A percentile compares a stretch with the other conserved stretches of the same genome.
These are phyloP conservation scores for Aulostomus chinensis DNA, from an alignment of 2,797 vertebrate species.

Conservation along the genomic window DNA sequence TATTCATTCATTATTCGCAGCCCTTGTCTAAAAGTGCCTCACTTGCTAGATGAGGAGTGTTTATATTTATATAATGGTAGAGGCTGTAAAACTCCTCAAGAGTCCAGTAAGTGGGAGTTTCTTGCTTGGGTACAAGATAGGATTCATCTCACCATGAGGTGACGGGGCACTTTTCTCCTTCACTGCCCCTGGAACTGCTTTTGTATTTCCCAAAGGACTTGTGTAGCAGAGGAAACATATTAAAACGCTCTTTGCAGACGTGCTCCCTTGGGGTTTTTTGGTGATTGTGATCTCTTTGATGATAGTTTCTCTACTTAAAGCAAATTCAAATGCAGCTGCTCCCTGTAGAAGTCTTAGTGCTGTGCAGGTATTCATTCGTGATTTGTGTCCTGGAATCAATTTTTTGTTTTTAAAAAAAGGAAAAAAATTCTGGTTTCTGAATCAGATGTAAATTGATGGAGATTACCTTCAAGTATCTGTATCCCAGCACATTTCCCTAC, in stretches of 20 bases:
- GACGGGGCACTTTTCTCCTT: slow-evolving; percentile 33
- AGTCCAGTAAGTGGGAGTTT: slow-evolving; percentile 30
- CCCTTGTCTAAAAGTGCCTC: slow-evolving; percentile 13
- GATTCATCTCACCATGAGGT: slow-evolving; percentile 12
- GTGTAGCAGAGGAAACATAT: background rate
- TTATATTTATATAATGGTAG: slow-evolving; percentile 53
- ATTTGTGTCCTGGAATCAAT: too few relatives aligned
- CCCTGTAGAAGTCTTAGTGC: too few relatives aligned
- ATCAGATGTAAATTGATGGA: background rate
- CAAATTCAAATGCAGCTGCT: too few relatives aligned
- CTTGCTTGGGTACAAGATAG: slow-evolving; percentile 13
- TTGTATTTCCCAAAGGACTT: slow-evolving; percentile 8
- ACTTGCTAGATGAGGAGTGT: slow-evolving; percentile 15
- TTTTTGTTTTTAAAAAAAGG: too few relatives aligned
- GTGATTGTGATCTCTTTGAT: background rate
- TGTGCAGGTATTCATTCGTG: too few relatives aligned
- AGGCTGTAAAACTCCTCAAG: slow-evolving; percentile 16
- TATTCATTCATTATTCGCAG: slow-evolving; percentile 51
- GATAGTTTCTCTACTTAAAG: background rate
- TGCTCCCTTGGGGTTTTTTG: background rate
- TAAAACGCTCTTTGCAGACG: slow-evolving; percentile 11
- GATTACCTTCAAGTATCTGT: background rate
- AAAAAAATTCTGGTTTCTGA: too few relatives aligned
- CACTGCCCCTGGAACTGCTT: slow-evolving; percentile 14
- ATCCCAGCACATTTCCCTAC: background rate